Percentiles rank a stretch among this genome's conserved stretches.
phyloP scores from a whole-genome alignment of 2,113 vertebrate genomes.

The Rhinoptilus africanus region DNA sequence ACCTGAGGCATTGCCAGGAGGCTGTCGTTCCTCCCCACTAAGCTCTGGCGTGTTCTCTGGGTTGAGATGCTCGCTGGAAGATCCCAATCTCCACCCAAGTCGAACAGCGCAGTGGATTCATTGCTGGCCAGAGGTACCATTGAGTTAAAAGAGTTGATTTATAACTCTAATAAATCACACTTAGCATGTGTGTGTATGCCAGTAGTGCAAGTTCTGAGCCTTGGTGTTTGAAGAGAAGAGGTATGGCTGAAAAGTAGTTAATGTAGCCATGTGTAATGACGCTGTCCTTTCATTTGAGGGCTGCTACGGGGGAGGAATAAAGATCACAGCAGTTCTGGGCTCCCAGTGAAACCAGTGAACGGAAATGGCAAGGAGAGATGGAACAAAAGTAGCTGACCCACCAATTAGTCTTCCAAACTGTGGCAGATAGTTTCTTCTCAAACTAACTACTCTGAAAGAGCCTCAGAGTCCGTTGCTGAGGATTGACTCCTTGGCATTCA shows the following conservation, averaged over 20 bases:
- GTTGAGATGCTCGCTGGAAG: not conserved
- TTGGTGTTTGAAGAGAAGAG: not conserved
- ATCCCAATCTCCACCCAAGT: not conserved
- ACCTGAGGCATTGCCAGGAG: accelerated
- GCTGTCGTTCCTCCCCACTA: accelerated
- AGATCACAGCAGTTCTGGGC: not conserved
- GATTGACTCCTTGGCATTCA: not conserved
- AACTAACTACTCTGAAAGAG: not conserved
- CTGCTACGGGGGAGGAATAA: not conserved
- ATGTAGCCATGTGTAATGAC: accelerated
- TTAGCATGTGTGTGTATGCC: not conserved
- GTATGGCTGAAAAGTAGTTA: not conserved
- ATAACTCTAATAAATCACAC: not conserved
- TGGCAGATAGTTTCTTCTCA: not conserved
- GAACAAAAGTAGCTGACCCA: not conserved
- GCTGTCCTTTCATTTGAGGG: not conserved
- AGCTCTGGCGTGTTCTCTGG: not conserved
- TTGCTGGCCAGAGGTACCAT: not conserved
- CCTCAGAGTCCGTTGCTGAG: not conserved
- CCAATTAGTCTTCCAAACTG: not conserved
- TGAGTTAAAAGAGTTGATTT: not conserved
- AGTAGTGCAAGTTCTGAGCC: not conserved
- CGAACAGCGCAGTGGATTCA: not conserved
- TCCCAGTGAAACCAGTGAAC: not conserved
- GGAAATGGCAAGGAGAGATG: not conserved